These are phyloP conservation scores for Simalia tracyae DNA, from an alignment of 2,797 vertebrate genomes.

Conservation along the genomic window DNA sequence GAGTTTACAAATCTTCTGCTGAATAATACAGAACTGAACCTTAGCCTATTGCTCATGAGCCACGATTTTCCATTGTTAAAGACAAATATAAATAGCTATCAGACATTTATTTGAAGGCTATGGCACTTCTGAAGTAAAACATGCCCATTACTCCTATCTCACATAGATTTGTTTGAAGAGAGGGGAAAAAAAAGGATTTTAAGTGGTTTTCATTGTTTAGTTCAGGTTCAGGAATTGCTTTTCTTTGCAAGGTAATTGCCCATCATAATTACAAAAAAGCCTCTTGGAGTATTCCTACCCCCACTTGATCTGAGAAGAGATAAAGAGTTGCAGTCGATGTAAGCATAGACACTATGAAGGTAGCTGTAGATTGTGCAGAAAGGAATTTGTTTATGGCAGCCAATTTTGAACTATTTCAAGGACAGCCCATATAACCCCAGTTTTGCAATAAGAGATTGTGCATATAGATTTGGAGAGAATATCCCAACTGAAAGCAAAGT, in stretches of 20 bases:
- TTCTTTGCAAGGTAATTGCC: background rate
- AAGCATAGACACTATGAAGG: background rate
- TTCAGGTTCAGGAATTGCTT: background rate
- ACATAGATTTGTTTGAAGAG: background rate
- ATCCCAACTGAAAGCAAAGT: background rate
- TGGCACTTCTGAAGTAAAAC: background rate
- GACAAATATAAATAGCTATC: background rate
- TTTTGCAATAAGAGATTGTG: background rate
- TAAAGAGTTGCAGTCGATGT: background rate
- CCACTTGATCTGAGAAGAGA: background rate
- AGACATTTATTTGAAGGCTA: background rate
- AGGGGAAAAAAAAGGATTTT: background rate
- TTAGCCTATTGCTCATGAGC: background rate
- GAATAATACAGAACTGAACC: background rate
- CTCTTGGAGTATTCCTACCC: background rate
- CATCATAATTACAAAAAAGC: too few species aligned
- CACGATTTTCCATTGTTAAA: background rate
- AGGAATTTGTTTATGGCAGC: background rate
- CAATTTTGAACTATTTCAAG: background rate
- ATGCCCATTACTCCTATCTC: background rate
- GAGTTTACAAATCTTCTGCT: background rate
- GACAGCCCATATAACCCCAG: background rate
- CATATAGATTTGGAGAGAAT: background rate
- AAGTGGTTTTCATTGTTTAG: background rate
- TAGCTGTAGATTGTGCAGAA: background rate